Conservation (phyloP, 2,888 invertebrate species). For the Protophormia terraenovae region DNA sequence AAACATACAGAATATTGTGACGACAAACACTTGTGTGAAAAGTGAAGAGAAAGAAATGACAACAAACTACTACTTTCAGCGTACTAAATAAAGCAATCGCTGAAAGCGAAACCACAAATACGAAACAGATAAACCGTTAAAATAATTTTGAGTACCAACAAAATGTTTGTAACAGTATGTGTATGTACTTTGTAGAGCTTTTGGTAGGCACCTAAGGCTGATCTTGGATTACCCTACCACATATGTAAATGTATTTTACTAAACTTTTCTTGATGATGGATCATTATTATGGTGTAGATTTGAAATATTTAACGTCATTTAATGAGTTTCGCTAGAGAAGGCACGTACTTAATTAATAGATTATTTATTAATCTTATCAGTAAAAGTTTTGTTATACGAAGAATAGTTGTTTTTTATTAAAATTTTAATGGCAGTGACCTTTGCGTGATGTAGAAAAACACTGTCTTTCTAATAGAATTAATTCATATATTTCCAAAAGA, state of each 20-base stretch:
- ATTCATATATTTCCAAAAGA: too few species aligned
- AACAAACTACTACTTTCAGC: not conserved
- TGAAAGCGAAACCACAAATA: not conserved
- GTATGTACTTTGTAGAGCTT: not conserved
- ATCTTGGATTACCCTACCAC: not conserved
- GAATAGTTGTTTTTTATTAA: not conserved
- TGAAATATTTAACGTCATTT: not conserved
- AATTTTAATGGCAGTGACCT: constrained; percentile 21
- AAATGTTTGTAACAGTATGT: not conserved
- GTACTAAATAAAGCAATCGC: not conserved
- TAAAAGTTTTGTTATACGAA: not conserved
- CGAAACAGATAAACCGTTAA: not conserved
- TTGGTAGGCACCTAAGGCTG: not conserved
- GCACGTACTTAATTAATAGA: constrained; percentile 32
- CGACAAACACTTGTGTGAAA: not conserved
- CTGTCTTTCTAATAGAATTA: not conserved
- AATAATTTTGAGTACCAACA: not conserved
- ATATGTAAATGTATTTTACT: not conserved
- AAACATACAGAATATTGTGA: not conserved
- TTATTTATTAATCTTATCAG: constrained; percentile 29
- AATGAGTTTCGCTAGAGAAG: not conserved
- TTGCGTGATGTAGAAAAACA: not conserved
- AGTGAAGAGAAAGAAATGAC: not conserved
- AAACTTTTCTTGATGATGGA: not conserved
- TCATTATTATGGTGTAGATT: not conserved